phyloP scores from a whole-genome alignment of 2,797 vertebrate genomes.

The Parauchenoglanis punctatus region DNA sequence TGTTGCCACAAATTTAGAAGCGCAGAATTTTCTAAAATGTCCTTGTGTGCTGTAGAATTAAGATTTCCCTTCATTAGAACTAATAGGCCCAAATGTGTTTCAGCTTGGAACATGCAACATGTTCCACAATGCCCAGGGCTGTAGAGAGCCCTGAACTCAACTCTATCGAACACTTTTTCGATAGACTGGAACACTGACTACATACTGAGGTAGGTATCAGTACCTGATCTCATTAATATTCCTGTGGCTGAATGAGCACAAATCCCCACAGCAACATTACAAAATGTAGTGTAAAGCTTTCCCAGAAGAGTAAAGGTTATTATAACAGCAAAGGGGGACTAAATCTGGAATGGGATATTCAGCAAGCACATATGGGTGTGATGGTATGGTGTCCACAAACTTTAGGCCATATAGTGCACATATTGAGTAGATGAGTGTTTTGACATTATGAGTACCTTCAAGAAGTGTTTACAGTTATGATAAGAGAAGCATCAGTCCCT shows the following conservation, averaged over 20 bases:
- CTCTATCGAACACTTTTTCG: background rate
- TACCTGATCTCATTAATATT: background rate
- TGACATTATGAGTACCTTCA: conserved; percentile 27
- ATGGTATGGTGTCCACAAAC: background rate
- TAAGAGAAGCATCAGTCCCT: conserved; percentile 27
- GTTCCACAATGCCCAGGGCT: background rate
- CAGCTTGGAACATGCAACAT: background rate
- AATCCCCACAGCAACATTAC: background rate
- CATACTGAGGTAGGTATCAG: background rate
- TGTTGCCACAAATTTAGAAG: background rate
- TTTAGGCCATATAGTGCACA: background rate
- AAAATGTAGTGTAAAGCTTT: background rate
- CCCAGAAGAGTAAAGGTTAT: background rate
- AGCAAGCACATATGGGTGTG: background rate
- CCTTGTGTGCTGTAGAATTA: background rate
- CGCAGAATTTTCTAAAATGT: background rate
- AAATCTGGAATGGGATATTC: background rate
- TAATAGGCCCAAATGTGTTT: background rate
- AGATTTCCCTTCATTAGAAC: background rate
- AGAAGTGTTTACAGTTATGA: conserved; percentile 42
- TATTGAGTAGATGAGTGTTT: background rate
- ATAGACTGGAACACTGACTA: background rate
- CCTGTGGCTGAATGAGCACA: background rate
- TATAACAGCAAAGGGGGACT: background rate
- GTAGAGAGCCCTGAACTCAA: background rate